Evolutionary conservation across 1,140 invertebrate genomes (phyloP).

Genomic region (Drosophila repletoides): DNA sequence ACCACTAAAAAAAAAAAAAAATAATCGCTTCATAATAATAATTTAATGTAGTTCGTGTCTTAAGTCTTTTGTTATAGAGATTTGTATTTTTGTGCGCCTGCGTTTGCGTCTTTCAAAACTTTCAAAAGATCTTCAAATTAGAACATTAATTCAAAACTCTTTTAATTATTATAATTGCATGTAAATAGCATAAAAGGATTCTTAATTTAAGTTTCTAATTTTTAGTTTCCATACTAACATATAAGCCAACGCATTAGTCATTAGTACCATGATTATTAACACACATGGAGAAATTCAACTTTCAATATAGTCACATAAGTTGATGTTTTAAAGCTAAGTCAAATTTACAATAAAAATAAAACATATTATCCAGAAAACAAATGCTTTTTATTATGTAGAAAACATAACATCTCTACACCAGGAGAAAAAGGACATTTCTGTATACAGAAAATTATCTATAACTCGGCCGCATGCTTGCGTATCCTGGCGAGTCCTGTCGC

Average conservation of each 20-base stretch:
- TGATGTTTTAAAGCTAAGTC: conserved; percentile 60
- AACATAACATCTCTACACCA: no score
- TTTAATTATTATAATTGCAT: conserved; percentile 66
- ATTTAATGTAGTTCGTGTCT: conserved; percentile 64
- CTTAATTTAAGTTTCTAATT: conserved; percentile 4
- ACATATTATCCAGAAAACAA: conserved; percentile 13
- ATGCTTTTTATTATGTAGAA: neutral
- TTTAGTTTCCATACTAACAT: no score
- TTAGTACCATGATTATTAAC: conserved; percentile 47
- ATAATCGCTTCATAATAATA: conserved; percentile 31
- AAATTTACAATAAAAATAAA: conserved; percentile 32
- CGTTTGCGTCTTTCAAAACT: conserved; percentile 53
- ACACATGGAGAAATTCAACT: conserved; percentile 29
- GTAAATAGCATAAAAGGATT: conserved; percentile 58
- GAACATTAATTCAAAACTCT: conserved; percentile 46
- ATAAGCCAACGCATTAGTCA: conserved; percentile 66
- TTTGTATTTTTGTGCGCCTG: conserved; percentile 71
- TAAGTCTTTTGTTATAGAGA: conserved; percentile 80
- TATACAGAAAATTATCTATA: no score
- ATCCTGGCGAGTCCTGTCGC: no score
- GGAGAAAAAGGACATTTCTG: no score
- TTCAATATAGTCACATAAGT: conserved; percentile 68
- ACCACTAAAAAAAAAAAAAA: conserved; percentile 17
- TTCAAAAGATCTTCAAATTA: conserved; percentile 80
- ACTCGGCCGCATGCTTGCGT: no score